Percentiles rank a stretch among this genome's conserved stretches.
These are phyloP conservation scores for Burhinus oedicnemus DNA, from an alignment of 2,113 vertebrate species.

Conservation along the genomic window DNA sequence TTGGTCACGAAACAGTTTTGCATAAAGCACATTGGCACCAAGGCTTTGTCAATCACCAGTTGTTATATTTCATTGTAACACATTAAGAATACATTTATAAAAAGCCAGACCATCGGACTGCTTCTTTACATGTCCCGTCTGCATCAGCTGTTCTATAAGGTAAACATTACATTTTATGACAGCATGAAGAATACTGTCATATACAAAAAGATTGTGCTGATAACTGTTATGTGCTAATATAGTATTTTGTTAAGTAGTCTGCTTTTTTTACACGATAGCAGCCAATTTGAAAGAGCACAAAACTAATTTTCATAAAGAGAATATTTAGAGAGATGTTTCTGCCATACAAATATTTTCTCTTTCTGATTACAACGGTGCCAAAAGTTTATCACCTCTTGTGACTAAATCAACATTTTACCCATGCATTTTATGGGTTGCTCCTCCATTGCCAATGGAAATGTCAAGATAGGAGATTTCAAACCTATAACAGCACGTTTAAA, in stretches of 20 bases:
- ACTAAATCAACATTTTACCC: not conserved
- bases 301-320: not conserved
- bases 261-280: not conserved
- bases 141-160: not conserved
- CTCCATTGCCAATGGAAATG: not conserved
- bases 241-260: not conserved
- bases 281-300: not conserved
- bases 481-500: not conserved
- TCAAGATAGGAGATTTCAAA: not conserved
- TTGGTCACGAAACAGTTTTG: not conserved
- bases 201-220: not conserved
- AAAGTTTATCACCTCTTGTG: not conserved
- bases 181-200: not conserved
- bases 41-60: not conserved
- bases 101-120: not conserved
- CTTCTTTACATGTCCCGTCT: not conserved
- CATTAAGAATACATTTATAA: not conserved
- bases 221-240: not conserved
- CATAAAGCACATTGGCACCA: not conserved
- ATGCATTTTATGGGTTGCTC: not conserved
- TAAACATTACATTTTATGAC: not conserved
- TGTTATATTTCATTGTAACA: not conserved
- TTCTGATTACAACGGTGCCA: accelerated
- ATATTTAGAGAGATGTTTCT: not conserved
- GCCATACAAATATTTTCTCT: not conserved